Base-by-base conservation (phyloP, 2,797 vertebrate species). In the Caiman crocodilus region DNA sequence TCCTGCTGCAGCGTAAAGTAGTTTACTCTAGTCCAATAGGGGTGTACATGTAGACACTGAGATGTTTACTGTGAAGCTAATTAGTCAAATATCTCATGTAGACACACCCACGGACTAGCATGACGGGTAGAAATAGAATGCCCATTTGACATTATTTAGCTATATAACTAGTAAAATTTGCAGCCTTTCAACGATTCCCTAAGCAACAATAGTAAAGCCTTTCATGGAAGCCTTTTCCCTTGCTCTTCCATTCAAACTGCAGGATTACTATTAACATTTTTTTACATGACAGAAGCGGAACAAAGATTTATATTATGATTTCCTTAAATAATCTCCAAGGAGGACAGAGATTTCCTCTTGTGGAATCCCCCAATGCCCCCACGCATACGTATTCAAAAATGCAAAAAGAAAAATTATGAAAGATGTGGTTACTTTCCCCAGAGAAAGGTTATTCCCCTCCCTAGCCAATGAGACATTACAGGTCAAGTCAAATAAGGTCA, bases 401-500 rank as follows among this genome's bases (percentile, higher is more conserved):
- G 60, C 94, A 90, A 2, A 73, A 90, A 95, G 55, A 85, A 92
- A 96, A 82, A 90, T 84, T 91, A 85, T 88, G 90, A 89, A 96
- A 94, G 96, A 96, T 96, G 94, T 83, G 63, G 95, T 93, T 93
- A 94, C 80, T 92, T 91, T 93, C 93, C 60, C 84, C 88, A 75
- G 90, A 96, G 95, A 96, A 94, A 92, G 61, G 18, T 87, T 96
- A 60, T 60, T 82, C 75, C 86, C 56, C 95, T 88, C 84, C 71
- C 0, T 1, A 0, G 4, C 93, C 96, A 91, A 78, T 83, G 87
- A 91, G 64, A 92, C 88, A 92, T 94, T 95, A 88, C 90, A 97
- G 96, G 94, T 95, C 96, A 96, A 93, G 94, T 94, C 93, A 96
- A 88, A 57, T 87, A 86, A 97, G 95, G 95, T 96, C 85, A 94